Percentiles rank a stretch among this genome's conserved stretches.
Evolutionary conservation across 2,113 vertebrate species (phyloP).

Genomic region (Gymnarchus niloticus): DNA sequence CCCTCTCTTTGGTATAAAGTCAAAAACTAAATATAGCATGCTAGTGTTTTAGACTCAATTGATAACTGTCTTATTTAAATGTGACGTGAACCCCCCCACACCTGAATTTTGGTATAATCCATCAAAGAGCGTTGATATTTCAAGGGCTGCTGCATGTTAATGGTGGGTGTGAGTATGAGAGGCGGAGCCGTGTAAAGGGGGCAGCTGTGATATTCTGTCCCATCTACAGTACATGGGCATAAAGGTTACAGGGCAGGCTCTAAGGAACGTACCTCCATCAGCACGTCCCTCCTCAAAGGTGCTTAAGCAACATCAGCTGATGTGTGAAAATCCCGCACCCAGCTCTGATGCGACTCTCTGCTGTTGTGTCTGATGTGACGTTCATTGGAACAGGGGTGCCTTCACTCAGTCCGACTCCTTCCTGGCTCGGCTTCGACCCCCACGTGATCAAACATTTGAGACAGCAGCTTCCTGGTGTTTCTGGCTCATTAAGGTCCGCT

Average conservation of each 20-base stretch:
- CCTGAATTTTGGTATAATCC: background rate
- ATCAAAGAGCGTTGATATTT: background rate
- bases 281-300: background rate
- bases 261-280: background rate
- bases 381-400: background rate
- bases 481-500: background rate
- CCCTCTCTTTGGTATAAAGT: background rate
- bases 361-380: background rate
- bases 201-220: background rate
- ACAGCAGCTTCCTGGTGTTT: background rate
- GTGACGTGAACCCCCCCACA: background rate
- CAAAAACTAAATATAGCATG: conserved; percentile 1
- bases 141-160: background rate
- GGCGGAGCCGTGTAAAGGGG: background rate
- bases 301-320: background rate
- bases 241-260: background rate
- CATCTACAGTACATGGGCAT: too few relatives aligned
- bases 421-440: background rate
- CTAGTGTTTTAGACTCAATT: background rate
- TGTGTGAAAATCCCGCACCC: background rate
- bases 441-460: background rate
- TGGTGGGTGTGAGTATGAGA: background rate
- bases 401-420: background rate
- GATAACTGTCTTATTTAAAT: conserved; percentile 17
- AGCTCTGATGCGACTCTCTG: background rate